Evolutionary conservation across 1,140 invertebrate species (phyloP), one percentile per base, ranked within the genome.

Genomic region (Sinonovacula constricta): DNA sequence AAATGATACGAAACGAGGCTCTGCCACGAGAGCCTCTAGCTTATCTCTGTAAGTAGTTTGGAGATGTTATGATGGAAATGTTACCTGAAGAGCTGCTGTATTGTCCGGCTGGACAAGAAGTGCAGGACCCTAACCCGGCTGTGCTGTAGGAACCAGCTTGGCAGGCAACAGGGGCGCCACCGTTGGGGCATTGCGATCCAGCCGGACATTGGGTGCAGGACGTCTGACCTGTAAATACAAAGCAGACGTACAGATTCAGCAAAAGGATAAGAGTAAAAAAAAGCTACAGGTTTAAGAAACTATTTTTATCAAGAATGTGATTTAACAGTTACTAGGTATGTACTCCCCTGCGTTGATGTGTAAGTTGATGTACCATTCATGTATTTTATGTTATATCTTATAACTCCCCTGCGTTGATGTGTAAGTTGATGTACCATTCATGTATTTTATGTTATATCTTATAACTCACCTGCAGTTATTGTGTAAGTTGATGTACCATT

Each of bases 161-260:
- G 49, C 75, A 78, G 1, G 14, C 49, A 30, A 45, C 70, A 0
- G 85, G 77, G 15, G 62, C 49, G 5, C 74, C 80, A 14, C 75
- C 59, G 59, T 81, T 82, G 14, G 82, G 83, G 80, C 87, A 88
- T 30, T 79, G 68, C 18, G 56, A 74, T 15, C 86, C 87, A n/a
- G 84, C 82, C 31, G 87, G 86, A 79, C 87, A 88, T 56, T 80
- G 56, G 18, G 56, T 36, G 68, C 87, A 88, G 0, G 79, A 33
- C 15, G 81, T 81, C 63, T 85, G 84, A 69, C 82, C 87, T 88
- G 66, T 10, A 45, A 18, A 62, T 36, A 36, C 57, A 12, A 15
- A 14, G 22, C 14, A 28, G 0, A 54, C 24, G 26, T 31, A 31
- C 49, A 72, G 26, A 26, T 22, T 45, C 39, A 10, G 39, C 7